Conservation (phyloP, 2,888 invertebrate genomes). For the Ormia ochracea region DNA sequence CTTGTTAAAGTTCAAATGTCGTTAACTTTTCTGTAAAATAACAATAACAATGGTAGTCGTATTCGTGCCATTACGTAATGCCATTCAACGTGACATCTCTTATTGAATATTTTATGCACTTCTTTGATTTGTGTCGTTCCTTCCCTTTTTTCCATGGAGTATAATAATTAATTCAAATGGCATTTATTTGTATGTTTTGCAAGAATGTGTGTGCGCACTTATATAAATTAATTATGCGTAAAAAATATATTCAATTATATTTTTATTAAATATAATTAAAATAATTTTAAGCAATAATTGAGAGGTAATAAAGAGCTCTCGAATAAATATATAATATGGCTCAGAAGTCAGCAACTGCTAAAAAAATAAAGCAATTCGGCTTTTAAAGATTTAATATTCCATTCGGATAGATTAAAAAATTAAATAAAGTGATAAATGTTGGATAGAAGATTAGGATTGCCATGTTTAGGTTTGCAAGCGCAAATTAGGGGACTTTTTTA, state of each 20-base stretch:
- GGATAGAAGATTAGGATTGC: no score
- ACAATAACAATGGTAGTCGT: neutral
- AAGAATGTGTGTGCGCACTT: conserved; percentile 67
- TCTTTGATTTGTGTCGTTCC: neutral
- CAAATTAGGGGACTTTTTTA: no score
- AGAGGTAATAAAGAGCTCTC: no score
- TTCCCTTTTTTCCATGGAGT: neutral
- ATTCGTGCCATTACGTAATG: conserved; percentile 39
- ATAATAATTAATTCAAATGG: conserved; percentile 44
- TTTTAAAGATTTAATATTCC: no score
- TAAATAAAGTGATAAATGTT: no score
- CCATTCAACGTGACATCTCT: conserved; percentile 46
- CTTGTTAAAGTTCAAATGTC: conserved; percentile 59
- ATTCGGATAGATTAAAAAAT: no score
- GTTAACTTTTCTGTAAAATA: conserved; percentile 45
- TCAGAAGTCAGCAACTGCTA: no score
- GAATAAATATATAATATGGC: no score
- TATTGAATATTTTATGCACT: conserved; percentile 45
- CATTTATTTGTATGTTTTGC: conserved; percentile 6
- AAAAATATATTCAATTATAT: neutral
- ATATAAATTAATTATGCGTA: conserved; percentile 64
- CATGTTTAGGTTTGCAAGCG: no score
- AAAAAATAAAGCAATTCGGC: no score
- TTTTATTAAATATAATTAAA: neutral
- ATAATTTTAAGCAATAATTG: neutral